Base-by-base conservation (phyloP, 1,140 invertebrate genomes). In the Listronotus oregonensis region DNA sequence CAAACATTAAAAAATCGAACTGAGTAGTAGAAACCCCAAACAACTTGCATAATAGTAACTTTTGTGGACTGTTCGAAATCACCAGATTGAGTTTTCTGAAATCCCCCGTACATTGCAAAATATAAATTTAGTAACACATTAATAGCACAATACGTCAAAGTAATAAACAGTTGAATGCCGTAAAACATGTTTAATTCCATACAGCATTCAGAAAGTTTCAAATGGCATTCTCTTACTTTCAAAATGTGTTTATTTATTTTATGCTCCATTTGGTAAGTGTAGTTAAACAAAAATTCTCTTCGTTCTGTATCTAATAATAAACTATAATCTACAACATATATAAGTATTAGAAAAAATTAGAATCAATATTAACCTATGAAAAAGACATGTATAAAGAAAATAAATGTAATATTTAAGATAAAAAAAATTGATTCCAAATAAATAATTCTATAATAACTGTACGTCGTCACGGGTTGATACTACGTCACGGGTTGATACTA, bases 21-120 rank as follows among this genome's bases (percentile, higher is more conserved):
- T 42, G 42, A 31, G 18, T 44, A 57, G 18, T 57, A 57, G 6
- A 42, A 10, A 43, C 17, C 55, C 55, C 55, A 57, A 43, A 57
- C 3, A 7, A 44, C 21, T 32, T 57, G 39, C 3, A n/a, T 31
- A 15, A 43, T 44, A 17, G 8, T 43, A 14, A 27, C 18, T 3
- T 27, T 6, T 12, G 14, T 15, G 4, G 14, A 4, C 12, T 56
- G 37, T 43, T 4, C 37, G n/a, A 34, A 27, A 2, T 5, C 1
- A 12, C 6, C 6, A 44, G n/a, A n/a, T n/a, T 15, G 0, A 39
- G 10, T 39, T 39, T 57, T 43, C 11, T 15, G 3, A 44, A 43
- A 57, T 12, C 55, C 55, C 6, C 55, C 55, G 43, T 44, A 57
- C 9, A 57, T 57, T 27, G 55, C 55, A 46, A 57, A 57, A 57